Evolutionary conservation across 2,888 invertebrate species (phyloP), one percentile per base, ranked within the genome.

Genomic region (Dolomedes plantarius): DNA sequence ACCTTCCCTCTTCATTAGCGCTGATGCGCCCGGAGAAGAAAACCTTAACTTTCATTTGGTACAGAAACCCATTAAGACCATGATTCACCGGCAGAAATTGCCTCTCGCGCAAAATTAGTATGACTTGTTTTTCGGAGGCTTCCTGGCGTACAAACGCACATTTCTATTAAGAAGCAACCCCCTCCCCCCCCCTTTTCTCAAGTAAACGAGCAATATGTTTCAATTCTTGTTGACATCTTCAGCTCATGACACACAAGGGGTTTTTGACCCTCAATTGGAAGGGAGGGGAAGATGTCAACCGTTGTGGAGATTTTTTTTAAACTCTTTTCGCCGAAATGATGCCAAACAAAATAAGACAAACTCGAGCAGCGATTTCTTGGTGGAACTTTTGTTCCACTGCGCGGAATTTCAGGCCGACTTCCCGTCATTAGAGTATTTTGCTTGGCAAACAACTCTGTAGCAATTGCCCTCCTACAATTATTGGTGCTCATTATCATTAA

Each of bases 401-500:
- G 31, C 65, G 23, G 32, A 32, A 56, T 56, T 56, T 16, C 16
- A 16, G 39, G n/a, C 23, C 23, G 27, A 65, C 62, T 76, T 76
- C 82, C 76, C 75, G 82, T 76, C 82, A 82, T 82, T 71, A 76
- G 19, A n/a, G 46, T 74, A 65, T 74, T 64, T 76, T 82, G 69
- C 76, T 67, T 67, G 73, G 32, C 28, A 73, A 75, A 73, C 50
- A 46, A 73, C 78, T 46, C 64, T 23, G 32, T 67, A 9, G 67
- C 50, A 68, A 81, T 68, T 65, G 71, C 39, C 75, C 82, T 76
- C 82, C 76, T 80, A 74, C 80, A 71, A 78, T 78, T 62, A 27
- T 64, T 23, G 31, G 23, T 29, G n/a, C 82, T 82, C 82, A 82
- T 82, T 82, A 82, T 82, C 82, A 82, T 82, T 76, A 82, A 41